Evolutionary conservation across 2,797 vertebrate genomes (phyloP), one percentile per base, ranked within the genome.

Genomic region (Enteromius treurensis): DNA sequence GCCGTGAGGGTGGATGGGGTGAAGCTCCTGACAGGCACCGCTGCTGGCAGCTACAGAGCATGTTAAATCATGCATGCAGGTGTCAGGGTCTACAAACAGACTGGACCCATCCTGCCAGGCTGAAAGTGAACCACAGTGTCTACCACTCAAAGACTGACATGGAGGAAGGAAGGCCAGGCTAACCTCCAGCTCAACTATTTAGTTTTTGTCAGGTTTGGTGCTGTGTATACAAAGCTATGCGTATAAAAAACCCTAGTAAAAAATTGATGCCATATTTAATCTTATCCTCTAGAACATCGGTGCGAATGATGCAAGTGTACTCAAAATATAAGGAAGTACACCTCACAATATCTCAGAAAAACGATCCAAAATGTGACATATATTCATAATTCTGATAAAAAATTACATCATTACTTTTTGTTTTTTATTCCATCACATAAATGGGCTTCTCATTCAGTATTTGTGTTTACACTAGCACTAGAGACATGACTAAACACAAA

Each of bases 21-120:
- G 86, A 85, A 76, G 82, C 71, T 60, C 40, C 58, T 45, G 29
- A 77, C 77, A 58, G 85, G 80, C 88, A 86, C 82, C 95, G 95
- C 94, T 96, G 95, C 95, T 95, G 95, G 96, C 95, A 95, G 95
- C 93, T 95, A 96, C 96, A 95, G 95, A 95, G 95, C 94, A 96
- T 91, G 92, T 94, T 96, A 96, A 96, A 96, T 96, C 95, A 95
- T 95, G 95, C 95, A 96, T 95, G 95, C 95, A 94, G 91, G 87
- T 92, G 95, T 95, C 95, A 89, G 93, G 91, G 94, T 96, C 95
- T 78, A 85, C 91, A 94, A 87, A 88, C 88, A 88, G 58, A 64
- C 47, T 55, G 68, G 62, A 80, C 83, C 60, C 26, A 26, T 75
- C 47, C 70, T 64, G 76, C 67, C 37, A 82, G 62, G 64, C 82